A percentile compares a stretch with the other conserved stretches of the same genome.
Conservation (phyloP, 2,888 invertebrate species). For the Bellardia bayeri region DNA sequence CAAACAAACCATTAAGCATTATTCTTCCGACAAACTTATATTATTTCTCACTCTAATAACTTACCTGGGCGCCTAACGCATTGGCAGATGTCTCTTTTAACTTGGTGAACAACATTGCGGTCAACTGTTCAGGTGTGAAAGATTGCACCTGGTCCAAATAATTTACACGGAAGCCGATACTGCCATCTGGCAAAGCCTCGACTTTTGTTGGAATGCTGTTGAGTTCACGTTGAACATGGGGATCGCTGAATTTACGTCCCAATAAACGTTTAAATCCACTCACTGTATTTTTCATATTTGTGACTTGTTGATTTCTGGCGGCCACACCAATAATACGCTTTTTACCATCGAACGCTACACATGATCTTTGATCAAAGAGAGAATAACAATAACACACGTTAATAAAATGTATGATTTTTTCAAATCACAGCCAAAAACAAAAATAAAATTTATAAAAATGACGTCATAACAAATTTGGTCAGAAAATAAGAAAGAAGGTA, state of each 20-base stretch:
- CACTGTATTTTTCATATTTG: conserved; percentile 98
- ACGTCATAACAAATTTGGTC: conserved; percentile 56
- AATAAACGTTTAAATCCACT: conserved; percentile 96
- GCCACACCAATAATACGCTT: conserved; percentile 97
- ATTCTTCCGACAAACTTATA: background rate
- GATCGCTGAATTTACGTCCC: conserved; percentile 95
- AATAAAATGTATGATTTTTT: conserved; percentile 16
- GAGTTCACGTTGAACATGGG: conserved; percentile 93
- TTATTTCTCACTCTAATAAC: background rate
- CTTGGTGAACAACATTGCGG: conserved; percentile 98
- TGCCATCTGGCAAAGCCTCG: conserved; percentile 90
- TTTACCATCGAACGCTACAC: conserved; percentile 96
- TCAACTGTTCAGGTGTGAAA: conserved; percentile 96
- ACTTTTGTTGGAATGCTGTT: conserved; percentile 92
- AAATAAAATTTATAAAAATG: conserved; percentile 23
- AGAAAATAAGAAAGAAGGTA: conserved; percentile 28
- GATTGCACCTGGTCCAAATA: conserved; percentile 94
- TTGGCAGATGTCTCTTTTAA: conserved; percentile 95
- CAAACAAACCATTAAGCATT: background rate
- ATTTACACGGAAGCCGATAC: conserved; percentile 94
- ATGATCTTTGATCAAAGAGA: conserved; percentile 88
- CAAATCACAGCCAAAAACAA: background rate
- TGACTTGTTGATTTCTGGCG: conserved; percentile 98
- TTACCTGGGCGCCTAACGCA: conserved; percentile 92
- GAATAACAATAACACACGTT: conserved; percentile 25